Evolutionary conservation across 2,888 invertebrate genomes (phyloP).

Genomic region (Eristalis intricaria): DNA sequence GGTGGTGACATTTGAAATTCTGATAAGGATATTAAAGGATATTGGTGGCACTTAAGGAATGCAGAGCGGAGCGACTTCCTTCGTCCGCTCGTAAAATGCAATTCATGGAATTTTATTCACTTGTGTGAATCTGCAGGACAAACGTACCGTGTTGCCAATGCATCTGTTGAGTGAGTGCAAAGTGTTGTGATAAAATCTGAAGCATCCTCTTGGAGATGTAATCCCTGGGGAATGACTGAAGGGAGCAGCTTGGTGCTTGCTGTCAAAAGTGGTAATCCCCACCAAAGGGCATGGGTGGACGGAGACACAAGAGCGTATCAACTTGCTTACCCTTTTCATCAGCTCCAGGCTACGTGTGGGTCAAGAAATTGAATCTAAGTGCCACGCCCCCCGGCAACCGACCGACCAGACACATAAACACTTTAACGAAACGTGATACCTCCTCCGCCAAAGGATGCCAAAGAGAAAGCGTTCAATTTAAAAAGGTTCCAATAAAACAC

Average conservation of each 20-base stretch:
- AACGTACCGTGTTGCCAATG: constrained; percentile 31
- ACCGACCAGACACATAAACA: not conserved
- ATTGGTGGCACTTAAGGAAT: constrained; percentile 56
- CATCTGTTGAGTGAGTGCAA: not conserved
- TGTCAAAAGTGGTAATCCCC: too few species aligned
- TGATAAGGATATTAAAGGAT: constrained; percentile 67
- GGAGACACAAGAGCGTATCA: not conserved
- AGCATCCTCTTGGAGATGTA: not conserved
- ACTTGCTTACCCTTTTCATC: not conserved
- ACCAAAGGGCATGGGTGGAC: too few species aligned
- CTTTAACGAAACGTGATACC: not conserved
- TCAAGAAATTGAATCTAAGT: not conserved
- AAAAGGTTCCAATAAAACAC: not conserved
- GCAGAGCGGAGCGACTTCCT: constrained; percentile 20
- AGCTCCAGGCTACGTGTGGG: not conserved
- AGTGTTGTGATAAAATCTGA: not conserved
- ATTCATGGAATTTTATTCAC: constrained; percentile 59
- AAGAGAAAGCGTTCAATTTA: not conserved
- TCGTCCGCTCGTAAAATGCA: constrained; percentile 22
- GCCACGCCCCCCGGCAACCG: not conserved
- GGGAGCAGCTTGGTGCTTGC: too few species aligned
- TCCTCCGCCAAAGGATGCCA: not conserved
- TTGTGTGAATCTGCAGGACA: not conserved
- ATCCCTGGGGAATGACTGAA: too few species aligned
- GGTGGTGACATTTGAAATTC: constrained; percentile 61